These are phyloP conservation scores for Sander lucioperca DNA, from an alignment of 2,113 vertebrate genomes.

Conservation along the genomic window DNA sequence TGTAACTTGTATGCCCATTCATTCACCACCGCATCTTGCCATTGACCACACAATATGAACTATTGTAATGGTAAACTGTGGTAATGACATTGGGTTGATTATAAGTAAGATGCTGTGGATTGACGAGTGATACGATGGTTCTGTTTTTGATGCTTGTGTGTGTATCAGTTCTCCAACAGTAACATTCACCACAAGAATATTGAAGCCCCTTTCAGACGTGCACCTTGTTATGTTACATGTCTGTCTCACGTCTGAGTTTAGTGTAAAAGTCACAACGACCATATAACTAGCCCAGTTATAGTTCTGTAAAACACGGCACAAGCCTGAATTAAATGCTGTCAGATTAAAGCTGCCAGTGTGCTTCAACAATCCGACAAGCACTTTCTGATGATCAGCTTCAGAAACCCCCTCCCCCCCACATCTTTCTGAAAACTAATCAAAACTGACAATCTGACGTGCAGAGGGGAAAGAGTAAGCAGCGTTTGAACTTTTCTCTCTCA, in stretches of 20 bases:
- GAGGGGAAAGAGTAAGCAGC: conserved; percentile 1
- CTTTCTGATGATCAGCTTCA: too few relatives aligned
- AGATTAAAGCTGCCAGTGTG: background rate
- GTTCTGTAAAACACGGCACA: background rate
- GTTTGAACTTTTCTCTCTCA: background rate
- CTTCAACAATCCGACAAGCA: background rate
- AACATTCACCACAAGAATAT: conserved; percentile 34
- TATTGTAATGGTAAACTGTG: conserved; percentile 76
- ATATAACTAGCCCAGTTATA: background rate
- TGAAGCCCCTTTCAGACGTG: conserved; percentile 33
- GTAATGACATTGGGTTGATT: conserved; percentile 65
- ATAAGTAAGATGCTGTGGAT: conserved; percentile 43
- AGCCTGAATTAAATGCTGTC: background rate
- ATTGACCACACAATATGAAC: conserved; percentile 76
- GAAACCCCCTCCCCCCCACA: background rate
- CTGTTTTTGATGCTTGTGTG: conserved; percentile 52
- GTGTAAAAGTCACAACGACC: background rate
- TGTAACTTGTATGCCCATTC: conserved; percentile 77
- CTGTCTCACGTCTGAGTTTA: background rate
- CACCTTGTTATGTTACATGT: background rate
- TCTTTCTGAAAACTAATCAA: background rate
- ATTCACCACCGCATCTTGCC: conserved; percentile 83
- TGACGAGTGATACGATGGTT: conserved; percentile 35
- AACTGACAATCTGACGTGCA: background rate
- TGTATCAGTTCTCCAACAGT: conserved; percentile 38